Evolutionary conservation across 53 echinoderm and acorn worm species (phyloP).

Genomic region (Apostichopus leukothele): DNA sequence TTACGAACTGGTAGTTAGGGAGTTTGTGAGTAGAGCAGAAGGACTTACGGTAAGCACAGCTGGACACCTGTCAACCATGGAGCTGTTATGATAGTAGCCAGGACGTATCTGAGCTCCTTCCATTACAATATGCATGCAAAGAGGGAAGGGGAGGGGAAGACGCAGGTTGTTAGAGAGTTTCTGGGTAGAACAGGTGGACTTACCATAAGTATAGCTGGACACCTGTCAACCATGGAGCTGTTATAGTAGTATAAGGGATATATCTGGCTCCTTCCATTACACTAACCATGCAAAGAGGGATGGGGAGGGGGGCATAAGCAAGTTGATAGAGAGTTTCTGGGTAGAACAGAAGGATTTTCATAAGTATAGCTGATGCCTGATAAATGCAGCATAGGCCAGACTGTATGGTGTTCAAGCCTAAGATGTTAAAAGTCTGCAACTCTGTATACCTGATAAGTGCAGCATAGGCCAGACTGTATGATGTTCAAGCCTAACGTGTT

Average conservation of each 20-base stretch:
- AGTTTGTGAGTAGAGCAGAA: conserved; percentile 48
- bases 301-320: conserved; percentile 51
- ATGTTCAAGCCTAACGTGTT: too few relatives aligned
- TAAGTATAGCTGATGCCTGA: too few relatives aligned
- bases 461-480: too few relatives aligned
- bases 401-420: too few relatives aligned
- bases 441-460: too few relatives aligned
- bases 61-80: conserved; percentile 58
- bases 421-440: too few relatives aligned
- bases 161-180: conserved; percentile 60
- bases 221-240: conserved; percentile 62
- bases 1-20: conserved; percentile 58
- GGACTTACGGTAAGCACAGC: conserved; percentile 73
- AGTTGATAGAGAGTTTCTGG: conserved; percentile 37
- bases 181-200: conserved; percentile 57
- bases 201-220: conserved; percentile 63
- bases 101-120: conserved; percentile 64
- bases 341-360: conserved; percentile 43
- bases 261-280: conserved; percentile 68
- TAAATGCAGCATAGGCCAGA: too few relatives aligned
- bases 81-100: conserved; percentile 58
- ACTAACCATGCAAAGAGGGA: conserved; percentile 69
- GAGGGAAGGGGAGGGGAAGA: conserved; percentile 19
- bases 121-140: conserved; percentile 77
- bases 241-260: conserved; percentile 64